Percentiles rank a stretch among this genome's conserved stretches.
These are phyloP conservation scores for Rhabditoides inermis DNA, from an alignment of 2,888 invertebrate genomes.

Conservation along the genomic window DNA sequence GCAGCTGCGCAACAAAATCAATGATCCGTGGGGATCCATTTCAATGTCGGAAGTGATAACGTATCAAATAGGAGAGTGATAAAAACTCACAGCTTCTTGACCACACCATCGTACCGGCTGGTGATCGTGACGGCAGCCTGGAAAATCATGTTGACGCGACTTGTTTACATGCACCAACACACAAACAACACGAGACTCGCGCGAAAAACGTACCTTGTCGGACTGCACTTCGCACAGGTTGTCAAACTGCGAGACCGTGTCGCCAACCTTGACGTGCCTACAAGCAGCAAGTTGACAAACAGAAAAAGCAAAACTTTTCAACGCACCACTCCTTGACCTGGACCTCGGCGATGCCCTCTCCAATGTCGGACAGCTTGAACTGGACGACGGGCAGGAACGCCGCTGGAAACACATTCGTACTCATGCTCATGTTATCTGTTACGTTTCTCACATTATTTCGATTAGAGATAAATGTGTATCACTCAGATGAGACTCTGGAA, in stretches of 20 bases:
- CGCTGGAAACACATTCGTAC: slow-evolving; percentile 11
- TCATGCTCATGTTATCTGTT: too few species aligned
- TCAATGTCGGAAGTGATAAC: too few species aligned
- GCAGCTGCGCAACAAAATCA: too few species aligned
- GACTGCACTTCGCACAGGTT: slow-evolving; percentile 98
- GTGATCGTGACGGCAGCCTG: slow-evolving; percentile 98
- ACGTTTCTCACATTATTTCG: too few species aligned
- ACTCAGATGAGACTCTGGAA: too few species aligned
- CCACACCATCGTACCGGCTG: slow-evolving; percentile 81
- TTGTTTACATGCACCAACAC: too few species aligned
- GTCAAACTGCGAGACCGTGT: slow-evolving; percentile 88
- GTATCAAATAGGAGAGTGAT: too few species aligned
- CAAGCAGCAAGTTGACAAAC: slow-evolving; percentile 7
- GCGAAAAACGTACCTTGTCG: slow-evolving; percentile 74
- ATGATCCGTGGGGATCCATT: too few species aligned
- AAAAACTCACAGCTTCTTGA: slow-evolving; percentile 56
- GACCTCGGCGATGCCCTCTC: slow-evolving; percentile 96
- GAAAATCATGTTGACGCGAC: too few species aligned
- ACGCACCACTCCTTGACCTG: slow-evolving; percentile 88
- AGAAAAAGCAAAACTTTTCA: slow-evolving; percentile 3
- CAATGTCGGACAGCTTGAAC: slow-evolving; percentile 92
- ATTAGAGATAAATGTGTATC: too few species aligned
- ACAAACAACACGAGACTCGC: too few species aligned
- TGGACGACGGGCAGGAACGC: slow-evolving; percentile 60
- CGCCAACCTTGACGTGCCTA: slow-evolving; percentile 87